A percentile compares a stretch with the other conserved stretches of the same genome.
Evolutionary conservation across 2,888 invertebrate genomes (phyloP).

Genomic region (Pristionchus entomophagus): DNA sequence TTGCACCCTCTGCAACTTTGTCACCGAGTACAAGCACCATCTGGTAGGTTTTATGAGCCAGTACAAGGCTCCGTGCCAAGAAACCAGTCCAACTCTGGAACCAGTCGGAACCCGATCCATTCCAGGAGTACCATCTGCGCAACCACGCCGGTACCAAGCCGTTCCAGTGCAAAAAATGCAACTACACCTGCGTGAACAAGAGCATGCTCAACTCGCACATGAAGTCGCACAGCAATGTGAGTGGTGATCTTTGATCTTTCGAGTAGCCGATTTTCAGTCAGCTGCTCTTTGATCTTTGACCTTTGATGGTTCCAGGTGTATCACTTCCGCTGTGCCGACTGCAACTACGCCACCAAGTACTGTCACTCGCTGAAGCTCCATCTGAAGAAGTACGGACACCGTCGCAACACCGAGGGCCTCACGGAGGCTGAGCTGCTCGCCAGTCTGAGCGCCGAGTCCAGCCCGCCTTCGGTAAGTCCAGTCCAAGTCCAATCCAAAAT

Average conservation of each 20-base stretch:
- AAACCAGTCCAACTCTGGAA: neutral
- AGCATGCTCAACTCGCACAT: slow-evolving; percentile 98
- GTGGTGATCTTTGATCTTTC: no score
- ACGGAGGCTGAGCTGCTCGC: neutral
- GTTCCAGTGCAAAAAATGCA: slow-evolving; percentile 74
- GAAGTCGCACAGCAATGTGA: slow-evolving; percentile 86
- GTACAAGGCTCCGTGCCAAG: neutral
- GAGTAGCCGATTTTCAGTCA: neutral
- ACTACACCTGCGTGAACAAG: slow-evolving; percentile 88
- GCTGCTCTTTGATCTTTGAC: neutral
- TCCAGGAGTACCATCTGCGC: slow-evolving; percentile 89
- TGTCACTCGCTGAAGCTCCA: slow-evolving; percentile 97
- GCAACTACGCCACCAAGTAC: slow-evolving; percentile 96
- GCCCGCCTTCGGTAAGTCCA: slow-evolving; percentile 1
- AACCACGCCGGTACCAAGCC: slow-evolving; percentile 96
- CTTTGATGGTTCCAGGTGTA: slow-evolving; percentile 35
- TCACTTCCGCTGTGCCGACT: slow-evolving; percentile 88
- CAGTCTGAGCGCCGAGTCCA: neutral
- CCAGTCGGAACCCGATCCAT: neutral
- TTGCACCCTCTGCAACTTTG: slow-evolving; percentile 94
- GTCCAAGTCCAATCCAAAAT: no score
- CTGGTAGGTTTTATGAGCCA: slow-evolving; percentile 77
- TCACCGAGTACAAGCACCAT: slow-evolving; percentile 98
- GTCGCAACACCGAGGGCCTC: slow-evolving; percentile 85
- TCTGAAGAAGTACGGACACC: slow-evolving; percentile 91